Conservation (phyloP, 2,113 vertebrate genomes). For the Chaetops frenatus region DNA sequence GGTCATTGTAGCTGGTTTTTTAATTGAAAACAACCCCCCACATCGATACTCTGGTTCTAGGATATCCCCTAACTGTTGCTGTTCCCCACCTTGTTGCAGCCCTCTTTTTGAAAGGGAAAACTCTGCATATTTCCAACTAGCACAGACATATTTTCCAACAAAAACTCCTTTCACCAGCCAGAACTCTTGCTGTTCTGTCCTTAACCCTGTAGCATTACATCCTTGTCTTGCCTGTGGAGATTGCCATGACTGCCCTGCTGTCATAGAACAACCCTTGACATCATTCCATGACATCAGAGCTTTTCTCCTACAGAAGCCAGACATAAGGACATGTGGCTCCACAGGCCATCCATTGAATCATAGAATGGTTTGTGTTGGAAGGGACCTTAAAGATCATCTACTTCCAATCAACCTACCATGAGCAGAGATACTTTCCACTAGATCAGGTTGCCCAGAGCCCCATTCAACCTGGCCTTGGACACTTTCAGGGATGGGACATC, state of each 20-base stretch:
- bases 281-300: neutral
- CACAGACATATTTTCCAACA: neutral
- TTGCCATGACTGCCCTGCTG: neutral
- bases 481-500: neutral
- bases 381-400: neutral
- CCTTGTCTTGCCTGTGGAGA: neutral
- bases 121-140: neutral
- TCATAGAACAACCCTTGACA: neutral
- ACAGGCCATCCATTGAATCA: neutral
- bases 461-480: neutral
- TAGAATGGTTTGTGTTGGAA: neutral
- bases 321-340: neutral
- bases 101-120: neutral
- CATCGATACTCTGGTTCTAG: neutral
- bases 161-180: neutral
- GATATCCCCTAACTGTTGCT: neutral
- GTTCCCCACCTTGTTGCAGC: neutral
- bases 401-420: neutral
- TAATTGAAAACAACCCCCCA: fast-evolving
- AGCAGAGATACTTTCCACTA: neutral
- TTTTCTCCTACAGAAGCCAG: neutral
- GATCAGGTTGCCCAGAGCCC: neutral
- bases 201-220: neutral
- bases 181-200: neutral
- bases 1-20: neutral